Evolutionary conservation across 2,888 invertebrate genomes (phyloP).

Genomic region (Leucozona laternaria): DNA sequence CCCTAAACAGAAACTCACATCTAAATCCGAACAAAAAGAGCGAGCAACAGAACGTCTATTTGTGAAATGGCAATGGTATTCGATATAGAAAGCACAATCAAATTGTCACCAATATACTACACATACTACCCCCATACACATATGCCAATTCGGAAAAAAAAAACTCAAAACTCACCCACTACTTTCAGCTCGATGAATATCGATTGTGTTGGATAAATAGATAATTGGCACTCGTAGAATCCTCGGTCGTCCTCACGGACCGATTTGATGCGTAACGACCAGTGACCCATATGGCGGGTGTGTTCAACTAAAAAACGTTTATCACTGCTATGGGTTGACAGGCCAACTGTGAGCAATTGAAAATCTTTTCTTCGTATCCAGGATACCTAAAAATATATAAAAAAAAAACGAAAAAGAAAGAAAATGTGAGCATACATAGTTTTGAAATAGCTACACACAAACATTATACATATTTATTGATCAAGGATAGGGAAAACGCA

Average conservation of each 20-base stretch:
- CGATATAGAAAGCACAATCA: conserved; percentile 15
- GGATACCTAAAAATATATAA: conserved; percentile 84
- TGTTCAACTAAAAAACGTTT: conserved; percentile 87
- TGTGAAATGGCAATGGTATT: not conserved
- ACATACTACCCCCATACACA: not conserved
- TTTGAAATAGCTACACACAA: not conserved
- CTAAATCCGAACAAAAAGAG: not conserved
- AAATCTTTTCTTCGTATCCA: conserved; percentile 88
- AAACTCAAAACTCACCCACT: conserved; percentile 85
- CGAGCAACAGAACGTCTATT: conserved; percentile 10
- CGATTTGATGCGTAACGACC: conserved; percentile 84
- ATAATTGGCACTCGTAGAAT: conserved; percentile 88
- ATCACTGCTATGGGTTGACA: conserved; percentile 87
- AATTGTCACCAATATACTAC: conserved; percentile 37
- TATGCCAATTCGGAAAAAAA: not conserved
- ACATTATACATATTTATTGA: not conserved
- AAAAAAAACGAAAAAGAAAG: conserved; percentile 13
- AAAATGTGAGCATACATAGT: not conserved
- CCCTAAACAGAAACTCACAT: not conserved
- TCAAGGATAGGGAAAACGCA: not conserved
- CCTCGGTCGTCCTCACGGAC: conserved; percentile 83
- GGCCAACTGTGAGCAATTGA: conserved; percentile 87
- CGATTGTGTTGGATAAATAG: conserved; percentile 87
- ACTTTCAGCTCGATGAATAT: conserved; percentile 87
- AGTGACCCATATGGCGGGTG: conserved; percentile 86